Base-by-base conservation (phyloP, 2,888 invertebrate species). In the Scaptomyza polygonia region DNA sequence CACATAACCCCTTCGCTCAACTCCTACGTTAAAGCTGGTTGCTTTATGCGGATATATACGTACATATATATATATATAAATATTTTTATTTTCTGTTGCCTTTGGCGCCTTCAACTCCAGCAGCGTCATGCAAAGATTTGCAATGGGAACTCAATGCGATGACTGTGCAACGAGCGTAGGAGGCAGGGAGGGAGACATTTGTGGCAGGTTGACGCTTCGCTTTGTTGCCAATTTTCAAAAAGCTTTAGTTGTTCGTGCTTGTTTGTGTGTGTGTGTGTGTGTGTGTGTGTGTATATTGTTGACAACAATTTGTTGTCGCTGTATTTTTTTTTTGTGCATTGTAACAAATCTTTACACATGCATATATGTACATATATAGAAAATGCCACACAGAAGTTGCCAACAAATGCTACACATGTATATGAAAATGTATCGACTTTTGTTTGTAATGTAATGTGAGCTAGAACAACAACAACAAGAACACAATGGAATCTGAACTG, bases 211-310 rank as follows among this genome's bases (percentile, higher is more conserved):
- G 48, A 44, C 48, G 47, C 53, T 61, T 67, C 48, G 79, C 75
- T 69, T 78, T 78, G 75, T 78, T 78, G 79, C 69, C 75, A 57
- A 51, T 65, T 78, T 78, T 66, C 79, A 74, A 76, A 78, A 66
- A 66, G 62, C 58, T 76, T 78, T 53, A 54, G 59, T 64, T 56
- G 64, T 48, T 25, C 5, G 25, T 25, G 25, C 25, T 25, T 25
- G 55, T 47, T 11, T 29, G 7, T 45, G 14, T 27, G 8, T 14
- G 55, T 47, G 14, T 29, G 7, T 45, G 14, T 27, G 8, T 14
- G n/a, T n/a, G 55, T 47, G 14, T 29, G 7, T 45, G 14, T 27
- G 8, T 14, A 9, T 61, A 67, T 64, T 76, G 62, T 55, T 67
- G 67, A 52, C 71, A 71, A 64, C 63, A 58, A 58, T 74, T 72